Evolutionary conservation across 2,113 vertebrate genomes (phyloP), one percentile per base, ranked within the genome.

Genomic region (Pongo abelii): DNA sequence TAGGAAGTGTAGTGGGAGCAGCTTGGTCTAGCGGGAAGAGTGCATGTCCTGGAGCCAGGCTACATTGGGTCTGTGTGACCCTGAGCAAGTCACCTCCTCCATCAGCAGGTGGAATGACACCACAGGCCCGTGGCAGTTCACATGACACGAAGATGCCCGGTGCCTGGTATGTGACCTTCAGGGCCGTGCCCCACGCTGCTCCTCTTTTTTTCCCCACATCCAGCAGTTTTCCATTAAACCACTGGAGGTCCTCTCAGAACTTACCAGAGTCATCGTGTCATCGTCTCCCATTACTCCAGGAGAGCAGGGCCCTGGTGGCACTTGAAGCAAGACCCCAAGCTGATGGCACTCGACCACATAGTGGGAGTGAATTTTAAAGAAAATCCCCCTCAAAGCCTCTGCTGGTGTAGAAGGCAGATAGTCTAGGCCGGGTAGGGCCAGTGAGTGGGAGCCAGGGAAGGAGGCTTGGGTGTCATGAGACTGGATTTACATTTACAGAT

Each of bases 71-170:
- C 40, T 50, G 5, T 69, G 32, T 35, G n/a, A 22, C 61, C 32
- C 50, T 78, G 57, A 38, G 38, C 72, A 16, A 14, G 84, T 32
- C 18, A 7, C 43, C 20, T 30, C 52, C 1, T 78, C 89, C 52
- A 3, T 23, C 75, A 48, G 50, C 11, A 22, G 69, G 1, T n/a
- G 4, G 3, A 10, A 4, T 10, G 5, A 38, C 2, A 17, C 23
- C n/a, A 5, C 1, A 0, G 16, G 3, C n/a, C 12, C 20, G 20
- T 25, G 18, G 52, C 20, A 3, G 43, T 2, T n/a, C 3, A 2
- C n/a, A 13, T 22, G 52, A 40, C 25, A 32, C 18, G 0, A 13
- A 13, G 72, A 69, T 14, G 1, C 84, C 10, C 27, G 0, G 11
- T 6, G 16, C 67, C 22, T 40, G 38, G 8, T 1, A 12, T 5